A percentile compares a stretch with the other conserved stretches of the same genome.
These are phyloP conservation scores for Gadopsis bispinosus DNA, from an alignment of 2,797 vertebrate species.

Conservation along the genomic window DNA sequence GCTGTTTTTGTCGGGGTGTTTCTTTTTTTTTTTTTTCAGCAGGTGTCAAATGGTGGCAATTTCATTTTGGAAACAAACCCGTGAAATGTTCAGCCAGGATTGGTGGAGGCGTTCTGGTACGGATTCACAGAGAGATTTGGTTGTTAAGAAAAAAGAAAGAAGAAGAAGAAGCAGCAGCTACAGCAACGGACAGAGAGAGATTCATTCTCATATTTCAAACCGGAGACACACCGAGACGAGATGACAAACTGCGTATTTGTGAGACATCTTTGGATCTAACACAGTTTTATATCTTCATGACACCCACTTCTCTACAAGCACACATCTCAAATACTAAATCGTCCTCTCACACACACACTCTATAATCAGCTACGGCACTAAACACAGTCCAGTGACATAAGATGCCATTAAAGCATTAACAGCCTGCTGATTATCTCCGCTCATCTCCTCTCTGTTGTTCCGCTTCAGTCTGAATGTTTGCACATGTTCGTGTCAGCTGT, in stretches of 20 bases:
- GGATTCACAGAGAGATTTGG: conserved; percentile 28
- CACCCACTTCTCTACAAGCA: conserved; percentile 24
- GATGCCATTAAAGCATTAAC: conserved; percentile 54
- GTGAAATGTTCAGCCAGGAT: conserved; percentile 62
- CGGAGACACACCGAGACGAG: not conserved
- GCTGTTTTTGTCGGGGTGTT: not conserved
- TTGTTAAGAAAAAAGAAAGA: conserved; percentile 23
- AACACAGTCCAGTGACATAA: conserved; percentile 41
- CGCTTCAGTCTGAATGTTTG: conserved; percentile 7
- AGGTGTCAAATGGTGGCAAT: conserved; percentile 31
- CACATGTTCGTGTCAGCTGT: conserved; percentile 11
- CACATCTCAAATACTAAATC: conserved; percentile 7
- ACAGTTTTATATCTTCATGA: not conserved
- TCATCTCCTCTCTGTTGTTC: conserved; percentile 21
- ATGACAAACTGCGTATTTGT: conserved; percentile 8
- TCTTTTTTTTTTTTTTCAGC: not conserved
- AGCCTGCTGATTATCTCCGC: conserved; percentile 48
- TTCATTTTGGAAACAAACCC: conserved; percentile 56
- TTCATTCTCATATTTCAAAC: not conserved
- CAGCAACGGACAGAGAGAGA: not conserved
- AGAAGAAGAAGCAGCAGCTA: not conserved
- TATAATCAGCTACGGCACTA: conserved; percentile 14
- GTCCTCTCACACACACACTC: conserved; percentile 10
- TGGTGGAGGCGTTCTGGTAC: conserved; percentile 52
- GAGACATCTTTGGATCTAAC: conserved; percentile 24